These are phyloP conservation scores for Neofelis nebulosa DNA, from an alignment of 2,113 vertebrate genomes.

Conservation along the genomic window DNA sequence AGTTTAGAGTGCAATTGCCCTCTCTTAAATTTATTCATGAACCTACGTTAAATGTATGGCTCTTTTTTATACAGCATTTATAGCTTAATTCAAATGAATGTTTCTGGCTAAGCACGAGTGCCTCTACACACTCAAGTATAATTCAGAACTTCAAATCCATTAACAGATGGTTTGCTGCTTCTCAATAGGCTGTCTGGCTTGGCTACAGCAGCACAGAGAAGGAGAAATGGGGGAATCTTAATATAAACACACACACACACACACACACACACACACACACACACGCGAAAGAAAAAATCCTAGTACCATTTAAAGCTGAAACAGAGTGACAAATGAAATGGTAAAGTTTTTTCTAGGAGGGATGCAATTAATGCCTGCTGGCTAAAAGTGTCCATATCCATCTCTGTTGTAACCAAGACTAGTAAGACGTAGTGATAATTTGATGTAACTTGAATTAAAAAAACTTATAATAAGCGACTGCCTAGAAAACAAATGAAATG, in stretches of 20 bases:
- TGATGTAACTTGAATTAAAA: slow-evolving; percentile 62
- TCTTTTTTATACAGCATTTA: slow-evolving; percentile 88
- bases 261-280: background rate
- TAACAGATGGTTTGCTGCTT: slow-evolving; percentile 97
- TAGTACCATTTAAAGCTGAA: slow-evolving; percentile 82
- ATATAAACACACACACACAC: slow-evolving; percentile 72
- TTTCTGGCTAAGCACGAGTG: slow-evolving; percentile 96
- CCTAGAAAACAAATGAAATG: slow-evolving; percentile 71
- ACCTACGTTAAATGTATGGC: slow-evolving; percentile 86
- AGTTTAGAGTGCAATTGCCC: slow-evolving; percentile 87
- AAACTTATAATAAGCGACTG: slow-evolving; percentile 52
- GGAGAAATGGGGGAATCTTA: slow-evolving; percentile 76
- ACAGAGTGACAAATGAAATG: slow-evolving; percentile 74
- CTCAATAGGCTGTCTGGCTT: slow-evolving; percentile 92
- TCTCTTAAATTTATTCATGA: slow-evolving; percentile 91
- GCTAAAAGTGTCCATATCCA: slow-evolving; percentile 69
- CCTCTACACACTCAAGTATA: slow-evolving; percentile 93
- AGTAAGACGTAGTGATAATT: slow-evolving; percentile 71
- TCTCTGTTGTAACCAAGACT: slow-evolving; percentile 70
- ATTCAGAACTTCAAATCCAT: slow-evolving; percentile 94
- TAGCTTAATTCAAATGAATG: slow-evolving; percentile 91
- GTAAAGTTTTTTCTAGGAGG: slow-evolving; percentile 63
- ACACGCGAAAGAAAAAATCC: background rate
- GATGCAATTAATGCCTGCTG: slow-evolving; percentile 45
- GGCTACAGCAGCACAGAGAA: slow-evolving; percentile 82